Conservation (phyloP, 1,140 invertebrate species). For the Drosophila pallidifrons region DNA sequence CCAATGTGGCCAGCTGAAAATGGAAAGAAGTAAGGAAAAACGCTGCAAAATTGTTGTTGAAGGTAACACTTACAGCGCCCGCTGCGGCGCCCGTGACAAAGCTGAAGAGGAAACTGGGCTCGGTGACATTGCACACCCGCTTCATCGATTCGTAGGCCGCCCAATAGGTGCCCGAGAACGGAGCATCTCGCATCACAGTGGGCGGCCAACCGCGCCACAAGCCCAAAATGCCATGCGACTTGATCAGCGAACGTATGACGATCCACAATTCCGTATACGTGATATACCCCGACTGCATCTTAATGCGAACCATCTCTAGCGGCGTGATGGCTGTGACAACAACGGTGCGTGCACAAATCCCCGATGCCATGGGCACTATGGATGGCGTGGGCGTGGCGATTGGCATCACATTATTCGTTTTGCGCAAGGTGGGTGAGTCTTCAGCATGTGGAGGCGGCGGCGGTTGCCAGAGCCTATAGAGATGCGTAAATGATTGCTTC, state of each 20-base stretch:
- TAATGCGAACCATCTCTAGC: constrained; percentile 97
- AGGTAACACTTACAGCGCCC: constrained; percentile 91
- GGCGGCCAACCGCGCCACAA: constrained; percentile 96
- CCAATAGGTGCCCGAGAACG: constrained; percentile 99
- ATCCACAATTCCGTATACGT: constrained; percentile 90
- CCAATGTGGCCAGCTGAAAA: constrained; percentile 92
- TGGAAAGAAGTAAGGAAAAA: constrained; percentile 31
- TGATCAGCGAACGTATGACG: constrained; percentile 87
- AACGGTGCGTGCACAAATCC: constrained; percentile 92
- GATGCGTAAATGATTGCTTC: constrained; percentile 87
- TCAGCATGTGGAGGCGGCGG: constrained; percentile 84
- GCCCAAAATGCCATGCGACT: constrained; percentile 90
- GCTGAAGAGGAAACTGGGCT: constrained; percentile 92
- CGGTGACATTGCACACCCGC: constrained; percentile 86
- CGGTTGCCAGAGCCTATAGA: constrained; percentile 82
- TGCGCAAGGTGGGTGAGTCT: too few species aligned
- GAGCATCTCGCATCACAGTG: constrained; percentile 97
- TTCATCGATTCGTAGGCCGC: constrained; percentile 96
- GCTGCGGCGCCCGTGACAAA: constrained; percentile 94
- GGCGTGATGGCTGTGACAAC: constrained; percentile 96
- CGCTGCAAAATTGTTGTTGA: neutral
- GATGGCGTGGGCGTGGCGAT: constrained; percentile 85
- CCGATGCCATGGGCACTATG: constrained; percentile 92
- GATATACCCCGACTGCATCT: constrained; percentile 98
- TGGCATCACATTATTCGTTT: too few species aligned